Conservation (phyloP, 2,888 invertebrate species). For the Urechis unicinctus region DNA sequence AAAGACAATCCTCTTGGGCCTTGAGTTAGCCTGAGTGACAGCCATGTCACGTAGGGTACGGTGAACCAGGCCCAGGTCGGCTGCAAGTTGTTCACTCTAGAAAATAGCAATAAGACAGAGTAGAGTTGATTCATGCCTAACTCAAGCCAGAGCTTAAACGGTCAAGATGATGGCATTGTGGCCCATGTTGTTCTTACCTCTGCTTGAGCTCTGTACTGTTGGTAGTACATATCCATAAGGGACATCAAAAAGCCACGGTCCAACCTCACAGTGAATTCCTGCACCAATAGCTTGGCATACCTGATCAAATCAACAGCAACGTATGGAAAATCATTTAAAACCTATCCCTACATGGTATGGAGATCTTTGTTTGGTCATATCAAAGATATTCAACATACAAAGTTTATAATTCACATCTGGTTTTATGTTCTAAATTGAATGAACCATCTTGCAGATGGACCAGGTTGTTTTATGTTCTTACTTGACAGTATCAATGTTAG, state of each 20-base stretch:
- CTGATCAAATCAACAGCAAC: constrained; percentile 39
- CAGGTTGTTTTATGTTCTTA: constrained; percentile 25
- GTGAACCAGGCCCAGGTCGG: constrained; percentile 36
- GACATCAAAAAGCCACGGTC: constrained; percentile 65
- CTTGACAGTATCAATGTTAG: constrained; percentile 47
- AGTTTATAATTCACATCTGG: too few species aligned
- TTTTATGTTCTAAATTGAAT: too few species aligned
- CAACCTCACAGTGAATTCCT: constrained; percentile 64
- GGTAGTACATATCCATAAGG: constrained; percentile 60
- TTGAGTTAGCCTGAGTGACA: constrained; percentile 26
- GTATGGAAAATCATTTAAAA: not conserved
- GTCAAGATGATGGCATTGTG: too few species aligned
- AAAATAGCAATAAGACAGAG: constrained; percentile 5
- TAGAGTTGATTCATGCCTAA: too few species aligned
- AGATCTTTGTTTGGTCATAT: too few species aligned
- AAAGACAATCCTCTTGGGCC: constrained; percentile 38
- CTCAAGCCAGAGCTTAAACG: too few species aligned
- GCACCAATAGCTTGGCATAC: constrained; percentile 60
- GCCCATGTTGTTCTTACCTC: too few species aligned
- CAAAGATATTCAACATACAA: too few species aligned
- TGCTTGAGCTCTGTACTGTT: constrained; percentile 59
- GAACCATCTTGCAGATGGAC: too few species aligned
- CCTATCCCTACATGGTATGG: too few species aligned
- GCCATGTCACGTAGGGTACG: constrained; percentile 37
- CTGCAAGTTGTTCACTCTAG: constrained; percentile 38